phyloP scores from a whole-genome alignment of 2,888 invertebrate species.

The Podotricha telesiphe region DNA sequence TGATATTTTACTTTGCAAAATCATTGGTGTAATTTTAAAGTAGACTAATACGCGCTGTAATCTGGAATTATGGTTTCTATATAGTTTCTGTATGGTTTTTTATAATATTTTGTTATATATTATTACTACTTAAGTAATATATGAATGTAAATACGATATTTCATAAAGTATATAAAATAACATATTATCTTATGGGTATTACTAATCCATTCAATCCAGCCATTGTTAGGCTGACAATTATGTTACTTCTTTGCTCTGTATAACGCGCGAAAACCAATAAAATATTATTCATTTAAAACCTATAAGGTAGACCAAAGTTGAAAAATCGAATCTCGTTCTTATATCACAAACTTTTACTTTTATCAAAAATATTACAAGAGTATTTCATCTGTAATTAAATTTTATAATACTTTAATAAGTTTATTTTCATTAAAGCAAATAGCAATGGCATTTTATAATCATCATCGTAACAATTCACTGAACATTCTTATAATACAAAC shows the following conservation, averaged over 20 bases:
- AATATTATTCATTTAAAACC: neutral
- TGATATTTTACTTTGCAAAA: neutral
- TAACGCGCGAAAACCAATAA: neutral
- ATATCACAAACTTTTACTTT: neutral
- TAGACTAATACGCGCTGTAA: no score
- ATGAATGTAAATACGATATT: slow-evolving; percentile 2
- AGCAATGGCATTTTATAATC: no score
- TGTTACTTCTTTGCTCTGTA: neutral
- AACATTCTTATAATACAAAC: no score
- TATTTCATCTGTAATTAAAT: neutral
- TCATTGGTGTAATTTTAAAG: neutral
- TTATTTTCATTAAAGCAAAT: no score
- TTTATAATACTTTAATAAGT: no score
- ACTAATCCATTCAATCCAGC: no score
- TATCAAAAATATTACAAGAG: neutral
- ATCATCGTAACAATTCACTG: no score
- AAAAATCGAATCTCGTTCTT: neutral
- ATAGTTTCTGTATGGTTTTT: no score
- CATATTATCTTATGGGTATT: neutral
- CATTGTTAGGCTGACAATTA: neutral
- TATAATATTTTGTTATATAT: no score
- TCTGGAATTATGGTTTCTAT: no score
- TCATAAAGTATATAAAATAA: neutral
- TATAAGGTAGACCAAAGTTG: neutral
- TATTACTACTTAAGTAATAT: neutral